Conservation (phyloP, 2,888 invertebrate species). For the Zelleria hepariella region DNA sequence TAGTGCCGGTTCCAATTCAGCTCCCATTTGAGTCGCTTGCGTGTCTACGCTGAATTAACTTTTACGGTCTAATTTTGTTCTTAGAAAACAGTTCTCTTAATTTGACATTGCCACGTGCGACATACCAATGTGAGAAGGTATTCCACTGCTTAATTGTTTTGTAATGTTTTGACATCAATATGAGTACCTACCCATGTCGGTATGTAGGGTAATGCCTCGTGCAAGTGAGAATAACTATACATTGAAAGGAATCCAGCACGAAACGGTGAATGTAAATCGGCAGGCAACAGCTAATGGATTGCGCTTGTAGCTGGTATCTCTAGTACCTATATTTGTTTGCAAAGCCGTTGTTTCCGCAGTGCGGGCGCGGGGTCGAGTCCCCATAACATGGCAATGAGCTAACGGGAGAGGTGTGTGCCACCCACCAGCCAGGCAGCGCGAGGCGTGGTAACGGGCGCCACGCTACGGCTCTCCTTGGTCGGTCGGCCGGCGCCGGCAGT, state of each 20-base stretch:
- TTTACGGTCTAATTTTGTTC: background rate
- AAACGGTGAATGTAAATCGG: background rate
- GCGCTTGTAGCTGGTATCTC: no score
- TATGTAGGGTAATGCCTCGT: background rate
- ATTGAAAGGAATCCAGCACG: background rate
- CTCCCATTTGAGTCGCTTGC: background rate
- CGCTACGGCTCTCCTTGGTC: constrained; percentile 28
- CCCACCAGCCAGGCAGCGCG: constrained; percentile 52
- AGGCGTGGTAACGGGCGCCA: constrained; percentile 43
- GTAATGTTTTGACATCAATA: background rate
- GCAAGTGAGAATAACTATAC: no score
- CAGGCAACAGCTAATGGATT: background rate
- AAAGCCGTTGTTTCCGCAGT: constrained; percentile 29
- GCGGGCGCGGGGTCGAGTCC: constrained; percentile 59
- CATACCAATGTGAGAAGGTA: no score
- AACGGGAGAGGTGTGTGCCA: constrained; percentile 68
- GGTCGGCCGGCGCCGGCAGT: constrained; percentile 50
- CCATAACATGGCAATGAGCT: constrained; percentile 65
- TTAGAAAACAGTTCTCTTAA: background rate
- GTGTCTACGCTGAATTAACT: background rate
- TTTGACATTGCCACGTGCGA: background rate
- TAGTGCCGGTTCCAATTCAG: background rate
- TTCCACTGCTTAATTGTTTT: background rate
- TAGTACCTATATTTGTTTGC: background rate
- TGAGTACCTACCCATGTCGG: background rate